Evolutionary conservation across 2,797 vertebrate genomes (phyloP).

Genomic region (Fundulus diaphanus): DNA sequence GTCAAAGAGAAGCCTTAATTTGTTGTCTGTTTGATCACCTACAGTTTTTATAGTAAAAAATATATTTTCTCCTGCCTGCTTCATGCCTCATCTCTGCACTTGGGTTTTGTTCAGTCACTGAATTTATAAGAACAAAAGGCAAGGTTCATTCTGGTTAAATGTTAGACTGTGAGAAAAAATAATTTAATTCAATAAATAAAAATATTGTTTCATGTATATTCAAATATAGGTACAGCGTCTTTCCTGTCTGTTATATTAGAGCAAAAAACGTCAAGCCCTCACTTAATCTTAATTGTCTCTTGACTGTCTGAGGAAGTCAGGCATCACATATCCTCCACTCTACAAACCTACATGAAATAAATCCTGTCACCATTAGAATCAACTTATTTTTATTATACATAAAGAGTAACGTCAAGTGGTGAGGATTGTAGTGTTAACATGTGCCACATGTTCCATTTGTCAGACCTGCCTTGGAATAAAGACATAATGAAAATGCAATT

Average conservation of each 20-base stretch:
- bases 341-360: slow-evolving; percentile 42
- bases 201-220: too few species aligned
- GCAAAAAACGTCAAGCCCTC: slow-evolving; percentile 39
- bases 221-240: not conserved
- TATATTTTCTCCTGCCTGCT: not conserved
- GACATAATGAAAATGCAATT: slow-evolving; percentile 42
- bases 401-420: slow-evolving; percentile 13
- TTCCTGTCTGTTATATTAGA: not conserved
- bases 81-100: not conserved
- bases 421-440: slow-evolving; percentile 36
- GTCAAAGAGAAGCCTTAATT: too few species aligned
- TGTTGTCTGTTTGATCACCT: not conserved
- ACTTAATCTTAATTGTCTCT: slow-evolving; percentile 39
- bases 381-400: slow-evolving; percentile 51
- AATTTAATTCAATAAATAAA: too few species aligned
- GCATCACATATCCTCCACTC: slow-evolving; percentile 38
- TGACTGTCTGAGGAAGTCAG: slow-evolving; percentile 23
- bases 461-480: slow-evolving; percentile 6
- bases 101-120: too few species aligned
- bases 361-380: slow-evolving; percentile 48
- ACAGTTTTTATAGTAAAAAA: not conserved
- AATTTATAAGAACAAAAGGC: too few species aligned
- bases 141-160: too few species aligned
- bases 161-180: too few species aligned
- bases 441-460: slow-evolving; percentile 39